Evolutionary conservation across 1,140 invertebrate species (phyloP).

Genomic region (Hyphantria cunea): DNA sequence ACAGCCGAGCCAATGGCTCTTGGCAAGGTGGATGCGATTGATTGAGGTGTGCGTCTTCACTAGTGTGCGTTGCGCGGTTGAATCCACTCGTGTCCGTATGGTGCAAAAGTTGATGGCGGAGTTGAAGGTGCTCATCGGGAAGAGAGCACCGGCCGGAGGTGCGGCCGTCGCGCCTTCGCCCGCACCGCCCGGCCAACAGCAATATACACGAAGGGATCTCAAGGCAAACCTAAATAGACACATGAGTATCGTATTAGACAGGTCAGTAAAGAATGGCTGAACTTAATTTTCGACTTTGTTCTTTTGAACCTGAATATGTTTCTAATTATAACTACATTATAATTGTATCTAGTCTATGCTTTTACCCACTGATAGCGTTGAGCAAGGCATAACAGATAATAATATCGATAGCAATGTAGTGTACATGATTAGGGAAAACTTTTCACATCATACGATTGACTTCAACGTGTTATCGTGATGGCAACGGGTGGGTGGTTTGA

Average conservation of each 20-base stretch:
- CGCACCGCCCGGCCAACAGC: slow-evolving; percentile 48
- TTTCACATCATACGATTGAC: slow-evolving; percentile 28
- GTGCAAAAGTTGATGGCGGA: slow-evolving; percentile 79
- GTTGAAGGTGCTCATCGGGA: slow-evolving; percentile 76
- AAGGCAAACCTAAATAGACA: slow-evolving; percentile 77
- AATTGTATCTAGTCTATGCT: slow-evolving; percentile 5
- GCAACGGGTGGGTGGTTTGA: slow-evolving; percentile 21
- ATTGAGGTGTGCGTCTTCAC: slow-evolving; percentile 61
- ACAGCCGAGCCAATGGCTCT: slow-evolving; percentile 67
- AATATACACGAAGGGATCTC: slow-evolving; percentile 73
- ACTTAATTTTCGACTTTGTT: slow-evolving; percentile 11
- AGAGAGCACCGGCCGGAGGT: slow-evolving; percentile 64
- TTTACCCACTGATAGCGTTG: too few species aligned
- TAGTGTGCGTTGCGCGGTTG: slow-evolving; percentile 55
- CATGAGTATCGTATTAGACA: slow-evolving; percentile 80
- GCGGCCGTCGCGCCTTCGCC: slow-evolving; percentile 46
- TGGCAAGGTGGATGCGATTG: slow-evolving; percentile 61
- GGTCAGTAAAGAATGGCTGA: slow-evolving; percentile 56
- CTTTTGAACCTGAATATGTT: neutral
- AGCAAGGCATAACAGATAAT: slow-evolving; percentile 24
- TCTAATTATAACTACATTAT: neutral
- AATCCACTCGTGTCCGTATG: slow-evolving; percentile 70
- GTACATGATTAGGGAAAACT: slow-evolving; percentile 28
- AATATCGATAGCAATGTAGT: slow-evolving; percentile 17
- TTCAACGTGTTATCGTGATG: slow-evolving; percentile 28